Percentiles rank a stretch among this genome's conserved stretches.
These are phyloP conservation scores for Valencia hispanica DNA, from an alignment of 2,797 vertebrate genomes.

Conservation along the genomic window DNA sequence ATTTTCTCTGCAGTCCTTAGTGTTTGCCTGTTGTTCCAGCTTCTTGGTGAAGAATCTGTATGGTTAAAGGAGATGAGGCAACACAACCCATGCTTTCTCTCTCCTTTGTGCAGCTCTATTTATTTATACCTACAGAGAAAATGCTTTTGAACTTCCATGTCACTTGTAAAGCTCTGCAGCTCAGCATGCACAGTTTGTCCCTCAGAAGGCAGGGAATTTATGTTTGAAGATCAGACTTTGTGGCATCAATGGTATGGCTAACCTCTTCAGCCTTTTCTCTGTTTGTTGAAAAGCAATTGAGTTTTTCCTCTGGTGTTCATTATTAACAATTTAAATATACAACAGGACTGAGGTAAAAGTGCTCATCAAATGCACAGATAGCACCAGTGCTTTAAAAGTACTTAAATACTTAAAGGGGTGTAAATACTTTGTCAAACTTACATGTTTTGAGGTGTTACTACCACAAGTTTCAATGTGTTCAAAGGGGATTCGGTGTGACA, in stretches of 20 bases:
- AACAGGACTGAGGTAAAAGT: conserved; percentile 46
- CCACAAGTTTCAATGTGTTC: not conserved
- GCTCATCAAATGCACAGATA: not conserved
- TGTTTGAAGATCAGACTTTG: conserved; percentile 46
- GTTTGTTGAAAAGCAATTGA: conserved; percentile 55
- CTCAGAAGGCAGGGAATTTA: conserved; percentile 36
- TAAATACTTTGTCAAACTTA: not conserved
- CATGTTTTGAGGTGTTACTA: not conserved
- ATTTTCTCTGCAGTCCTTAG: not conserved
- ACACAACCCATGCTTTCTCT: conserved; percentile 48
- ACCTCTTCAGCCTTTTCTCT: conserved; percentile 67
- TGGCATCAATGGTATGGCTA: conserved; percentile 56
- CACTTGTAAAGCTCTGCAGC: conserved; percentile 50
- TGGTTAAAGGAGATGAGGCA: conserved; percentile 38
- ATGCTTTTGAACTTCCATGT: conserved; percentile 51
- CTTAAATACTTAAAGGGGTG: too few relatives aligned
- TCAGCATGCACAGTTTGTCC: conserved; percentile 47
- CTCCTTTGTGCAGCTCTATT: conserved; percentile 50
- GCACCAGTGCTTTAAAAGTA: not conserved
- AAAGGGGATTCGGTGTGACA: too few relatives aligned
- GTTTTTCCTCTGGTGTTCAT: conserved; percentile 57
- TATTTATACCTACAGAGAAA: conserved; percentile 48
- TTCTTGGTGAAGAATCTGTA: conserved; percentile 10
- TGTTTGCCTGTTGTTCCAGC: not conserved
- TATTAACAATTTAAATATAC: conserved; percentile 45